A percentile compares a stretch with the other conserved stretches of the same genome.
Evolutionary conservation across 2,113 vertebrate species (phyloP).

Genomic region (Sebastes fasciatus): DNA sequence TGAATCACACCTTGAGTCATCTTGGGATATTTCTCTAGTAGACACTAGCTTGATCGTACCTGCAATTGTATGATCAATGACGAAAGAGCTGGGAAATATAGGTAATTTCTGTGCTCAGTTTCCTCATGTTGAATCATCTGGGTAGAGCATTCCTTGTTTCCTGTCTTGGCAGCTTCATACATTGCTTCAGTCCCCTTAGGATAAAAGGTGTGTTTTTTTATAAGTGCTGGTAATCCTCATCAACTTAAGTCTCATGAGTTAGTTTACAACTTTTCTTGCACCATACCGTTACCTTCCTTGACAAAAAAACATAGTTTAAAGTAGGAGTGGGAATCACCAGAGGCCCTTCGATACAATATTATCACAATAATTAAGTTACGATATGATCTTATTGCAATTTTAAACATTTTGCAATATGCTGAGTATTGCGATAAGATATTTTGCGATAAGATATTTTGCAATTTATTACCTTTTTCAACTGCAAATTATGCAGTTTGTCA

Average conservation of each 20-base stretch:
- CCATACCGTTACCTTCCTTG: neutral
- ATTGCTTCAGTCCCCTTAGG: constrained; percentile 5
- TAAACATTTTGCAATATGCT: too few species aligned
- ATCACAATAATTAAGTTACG: too few species aligned
- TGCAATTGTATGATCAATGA: neutral
- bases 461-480: too few species aligned
- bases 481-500: too few species aligned
- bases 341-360: too few species aligned
- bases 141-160: neutral
- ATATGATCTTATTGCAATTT: too few species aligned
- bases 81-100: constrained; percentile 15
- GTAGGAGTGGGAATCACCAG: too few species aligned
- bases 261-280: constrained; percentile 23
- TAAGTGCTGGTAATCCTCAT: neutral
- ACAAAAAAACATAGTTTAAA: neutral
- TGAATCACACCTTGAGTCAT: constrained; percentile 44
- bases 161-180: neutral
- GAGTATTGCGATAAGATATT: too few species aligned
- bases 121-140: constrained; percentile 5
- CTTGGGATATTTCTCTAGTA: constrained; percentile 20
- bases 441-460: too few species aligned
- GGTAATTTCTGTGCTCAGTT: neutral
- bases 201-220: neutral
- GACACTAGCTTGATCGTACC: constrained; percentile 24
- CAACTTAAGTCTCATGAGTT: neutral